phyloP scores from a whole-genome alignment of 1,140 invertebrate species.

The Formica selysi region DNA sequence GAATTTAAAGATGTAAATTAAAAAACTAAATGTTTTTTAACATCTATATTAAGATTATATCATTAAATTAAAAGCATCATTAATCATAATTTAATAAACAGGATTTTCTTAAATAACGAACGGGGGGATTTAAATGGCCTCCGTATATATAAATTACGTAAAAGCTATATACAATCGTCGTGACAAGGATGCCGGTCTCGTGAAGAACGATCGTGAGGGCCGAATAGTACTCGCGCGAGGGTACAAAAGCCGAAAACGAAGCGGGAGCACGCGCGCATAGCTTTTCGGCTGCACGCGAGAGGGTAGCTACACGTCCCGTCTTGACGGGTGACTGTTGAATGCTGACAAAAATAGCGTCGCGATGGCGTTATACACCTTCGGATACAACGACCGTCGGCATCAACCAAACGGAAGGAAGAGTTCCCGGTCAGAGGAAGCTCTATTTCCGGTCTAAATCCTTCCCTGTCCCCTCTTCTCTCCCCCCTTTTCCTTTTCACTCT shows the following conservation, averaged over 20 bases:
- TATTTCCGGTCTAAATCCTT: slow-evolving; percentile 74
- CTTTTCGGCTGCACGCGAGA: slow-evolving; percentile 70
- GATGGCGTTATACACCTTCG: slow-evolving; percentile 61
- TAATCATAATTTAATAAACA: neutral
- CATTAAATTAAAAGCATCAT: neutral
- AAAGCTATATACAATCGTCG: neutral
- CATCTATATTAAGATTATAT: neutral
- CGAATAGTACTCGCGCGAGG: neutral
- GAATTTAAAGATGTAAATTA: too few species aligned
- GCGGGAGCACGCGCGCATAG: slow-evolving; percentile 15
- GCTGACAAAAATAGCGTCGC: slow-evolving; percentile 75
- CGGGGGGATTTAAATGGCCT: neutral
- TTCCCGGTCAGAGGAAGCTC: slow-evolving; percentile 73
- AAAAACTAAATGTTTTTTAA: too few species aligned
- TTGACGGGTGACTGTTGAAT: slow-evolving; percentile 68
- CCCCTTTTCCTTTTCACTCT: too few species aligned
- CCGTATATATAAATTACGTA: neutral
- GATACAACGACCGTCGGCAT: slow-evolving; percentile 65
- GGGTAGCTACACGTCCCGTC: slow-evolving; percentile 56
- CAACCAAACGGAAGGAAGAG: slow-evolving; percentile 34
- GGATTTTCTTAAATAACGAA: neutral
- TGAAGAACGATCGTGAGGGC: neutral
- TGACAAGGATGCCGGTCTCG: neutral
- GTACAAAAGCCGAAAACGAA: slow-evolving; percentile 24
- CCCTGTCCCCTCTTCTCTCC: too few species aligned